Percentiles rank a stretch among this genome's conserved stretches.
These are phyloP conservation scores for Polypterus senegalus DNA, from an alignment of 2,113 vertebrate species.

Conservation along the genomic window DNA sequence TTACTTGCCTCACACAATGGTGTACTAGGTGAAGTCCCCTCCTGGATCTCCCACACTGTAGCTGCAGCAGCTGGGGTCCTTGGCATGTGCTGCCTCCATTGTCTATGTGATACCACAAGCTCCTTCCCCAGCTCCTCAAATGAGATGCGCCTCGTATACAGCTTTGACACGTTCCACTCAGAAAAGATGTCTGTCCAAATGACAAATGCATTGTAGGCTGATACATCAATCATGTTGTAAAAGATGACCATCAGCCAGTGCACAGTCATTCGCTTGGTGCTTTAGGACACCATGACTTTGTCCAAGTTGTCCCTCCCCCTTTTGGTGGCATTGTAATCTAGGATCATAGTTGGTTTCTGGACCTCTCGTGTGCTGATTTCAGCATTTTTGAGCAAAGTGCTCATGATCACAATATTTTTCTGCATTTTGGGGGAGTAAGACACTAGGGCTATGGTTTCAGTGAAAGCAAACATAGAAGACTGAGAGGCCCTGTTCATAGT, in stretches of 20 bases:
- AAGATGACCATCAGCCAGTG: conserved; percentile 12
- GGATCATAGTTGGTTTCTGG: conserved; percentile 13
- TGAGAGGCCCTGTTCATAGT: conserved; percentile 7
- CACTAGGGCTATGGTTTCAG: conserved; percentile 4
- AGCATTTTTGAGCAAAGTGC: conserved; percentile 14
- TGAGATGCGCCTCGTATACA: conserved; percentile 4
- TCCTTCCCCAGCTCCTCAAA: conserved; percentile 8
- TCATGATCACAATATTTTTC: conserved; percentile 20
- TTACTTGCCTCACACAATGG: background rate
- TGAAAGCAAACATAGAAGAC: conserved; percentile 9
- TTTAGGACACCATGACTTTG: background rate
- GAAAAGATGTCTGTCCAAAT: conserved; percentile 5
- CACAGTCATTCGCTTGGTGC: conserved; percentile 1
- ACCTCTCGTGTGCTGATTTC: conserved; percentile 12
- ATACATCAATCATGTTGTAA: conserved; percentile 11
- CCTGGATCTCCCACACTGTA: conserved; percentile 3
- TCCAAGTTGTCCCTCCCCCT: conserved; percentile 15
- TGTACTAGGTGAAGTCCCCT: background rate
- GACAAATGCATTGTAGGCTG: conserved; percentile 10
- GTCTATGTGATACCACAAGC: conserved; percentile 7
- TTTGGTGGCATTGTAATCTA: conserved; percentile 21
- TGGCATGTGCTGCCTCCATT: conserved; percentile 8
- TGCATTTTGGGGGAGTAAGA: conserved; percentile 12
- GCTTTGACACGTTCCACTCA: conserved; percentile 2
- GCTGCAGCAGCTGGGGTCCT: conserved; percentile 7